A percentile compares a stretch with the other conserved stretches of the same genome.
phyloP scores from a whole-genome alignment of 2,888 invertebrate species.

The Orthosia gracilis region DNA sequence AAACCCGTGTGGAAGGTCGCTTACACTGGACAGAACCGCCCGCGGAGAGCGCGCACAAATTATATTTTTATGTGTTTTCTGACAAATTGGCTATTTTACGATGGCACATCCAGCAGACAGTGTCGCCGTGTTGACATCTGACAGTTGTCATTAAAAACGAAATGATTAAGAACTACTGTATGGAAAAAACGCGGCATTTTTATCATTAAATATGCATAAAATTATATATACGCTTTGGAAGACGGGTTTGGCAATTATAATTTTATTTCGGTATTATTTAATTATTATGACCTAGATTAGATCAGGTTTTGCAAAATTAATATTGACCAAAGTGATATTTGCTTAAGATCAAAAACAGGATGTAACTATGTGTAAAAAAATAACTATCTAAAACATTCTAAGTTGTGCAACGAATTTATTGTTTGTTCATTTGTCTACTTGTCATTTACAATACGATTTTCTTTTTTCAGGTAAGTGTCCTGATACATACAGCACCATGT shows the following conservation, averaged over 20 bases:
- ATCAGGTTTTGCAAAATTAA: slow-evolving; percentile 11
- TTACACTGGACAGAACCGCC: slow-evolving; percentile 46
- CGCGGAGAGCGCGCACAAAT: slow-evolving; percentile 72
- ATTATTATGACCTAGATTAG: background rate
- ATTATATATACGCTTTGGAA: background rate
- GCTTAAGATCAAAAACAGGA: background rate
- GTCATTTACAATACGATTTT: background rate
- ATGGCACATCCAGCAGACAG: slow-evolving; percentile 18
- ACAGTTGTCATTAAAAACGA: slow-evolving; percentile 54
- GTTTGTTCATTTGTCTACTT: background rate
- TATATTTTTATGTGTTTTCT: slow-evolving; percentile 79
- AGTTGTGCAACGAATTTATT: background rate
- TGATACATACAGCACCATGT: background rate
- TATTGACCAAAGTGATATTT: background rate
- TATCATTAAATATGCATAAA: slow-evolving; percentile 5
- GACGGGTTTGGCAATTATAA: slow-evolving; percentile 24
- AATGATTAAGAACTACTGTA: slow-evolving; percentile 59
- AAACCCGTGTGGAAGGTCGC: slow-evolving; percentile 52
- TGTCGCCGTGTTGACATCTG: slow-evolving; percentile 52
- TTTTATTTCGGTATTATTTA: background rate
- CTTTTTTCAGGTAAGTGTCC: slow-evolving; percentile 35
- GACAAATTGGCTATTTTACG: slow-evolving; percentile 85
- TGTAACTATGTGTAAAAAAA: background rate
- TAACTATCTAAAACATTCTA: background rate
- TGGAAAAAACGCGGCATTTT: slow-evolving; percentile 17